Evolutionary conservation across 1,140 invertebrate species (phyloP), one percentile per base, ranked within the genome.

Genomic region (Aphelinus certus): DNA sequence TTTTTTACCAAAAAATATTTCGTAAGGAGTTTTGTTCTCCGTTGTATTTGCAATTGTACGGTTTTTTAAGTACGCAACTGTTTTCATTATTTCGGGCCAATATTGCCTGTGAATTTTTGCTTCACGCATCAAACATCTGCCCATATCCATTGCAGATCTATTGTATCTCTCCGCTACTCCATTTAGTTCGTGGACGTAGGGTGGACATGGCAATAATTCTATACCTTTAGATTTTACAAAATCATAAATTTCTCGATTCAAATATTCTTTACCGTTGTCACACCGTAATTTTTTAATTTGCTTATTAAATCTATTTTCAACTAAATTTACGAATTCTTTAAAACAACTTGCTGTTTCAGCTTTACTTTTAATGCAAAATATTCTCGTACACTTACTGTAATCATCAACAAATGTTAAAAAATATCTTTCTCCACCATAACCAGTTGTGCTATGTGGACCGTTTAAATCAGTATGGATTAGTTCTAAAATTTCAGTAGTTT

Each of bases 141-240:
- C 58, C n/a, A 42, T 42, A 46, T 72, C 61, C 51, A 72, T 72
- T 45, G 55, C n/a, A 1, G 70, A 56, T 64, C 70, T 49, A 58
- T 71, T 71, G n/a, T 62, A 71, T 43, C 69, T 51, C 10, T 62
- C 72, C 9, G 72, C 65, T 60, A 42, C 9, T 42, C 72, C 64
- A 53, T 74, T 74, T 47, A 58, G 51, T 67, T 67, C 55, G 47
- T 65, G 72, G 1, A 26, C 45, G 49, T 75, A 75, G 3, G 42
- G 46, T n/a, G 65, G 64, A 75, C 56, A 68, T 43, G 64, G 65
- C 26, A 45, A 26, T 49, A 61, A 56, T 56, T 55, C n/a, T 49
- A 75, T 75, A 10, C 73, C 66, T 26, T 75, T 75, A 45, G 26
- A 3, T 61, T 53, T 26, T 63, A 56, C 2, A 64, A 72, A 72